phyloP scores from a whole-genome alignment of 2,797 vertebrate species.

The Pristis pectinata region DNA sequence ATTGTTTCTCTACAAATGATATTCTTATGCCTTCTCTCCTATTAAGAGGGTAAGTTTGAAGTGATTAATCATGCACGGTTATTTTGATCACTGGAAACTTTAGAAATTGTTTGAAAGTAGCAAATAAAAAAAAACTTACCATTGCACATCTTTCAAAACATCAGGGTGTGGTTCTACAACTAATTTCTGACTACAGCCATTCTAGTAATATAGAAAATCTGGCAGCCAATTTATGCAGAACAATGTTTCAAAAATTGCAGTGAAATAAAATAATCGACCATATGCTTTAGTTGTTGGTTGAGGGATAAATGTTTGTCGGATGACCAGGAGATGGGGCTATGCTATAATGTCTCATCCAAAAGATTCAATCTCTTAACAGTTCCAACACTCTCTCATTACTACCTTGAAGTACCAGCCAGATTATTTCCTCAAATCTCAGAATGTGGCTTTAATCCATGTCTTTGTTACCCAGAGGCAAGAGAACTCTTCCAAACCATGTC shows the following conservation, averaged over 20 bases:
- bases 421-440: background rate
- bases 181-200: background rate
- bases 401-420: background rate
- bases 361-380: background rate
- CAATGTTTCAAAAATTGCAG: background rate
- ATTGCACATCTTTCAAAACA: background rate
- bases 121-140: background rate
- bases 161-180: background rate
- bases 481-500: background rate
- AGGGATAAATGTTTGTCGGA: background rate
- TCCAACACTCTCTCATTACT: background rate
- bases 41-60: background rate
- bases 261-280: background rate
- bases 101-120: background rate
- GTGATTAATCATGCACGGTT: background rate
- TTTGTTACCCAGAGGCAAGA: background rate
- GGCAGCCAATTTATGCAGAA: background rate
- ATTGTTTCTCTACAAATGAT: background rate
- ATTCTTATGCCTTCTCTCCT: background rate
- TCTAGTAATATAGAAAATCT: background rate
- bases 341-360: background rate
- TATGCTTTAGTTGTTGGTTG: background rate
- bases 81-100: background rate
- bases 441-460: background rate
- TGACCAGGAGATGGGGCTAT: background rate